A percentile compares a stretch with the other conserved stretches of the same genome.
Evolutionary conservation across 2,888 invertebrate species (phyloP).

Genomic region (Nymphalis urticae): DNA sequence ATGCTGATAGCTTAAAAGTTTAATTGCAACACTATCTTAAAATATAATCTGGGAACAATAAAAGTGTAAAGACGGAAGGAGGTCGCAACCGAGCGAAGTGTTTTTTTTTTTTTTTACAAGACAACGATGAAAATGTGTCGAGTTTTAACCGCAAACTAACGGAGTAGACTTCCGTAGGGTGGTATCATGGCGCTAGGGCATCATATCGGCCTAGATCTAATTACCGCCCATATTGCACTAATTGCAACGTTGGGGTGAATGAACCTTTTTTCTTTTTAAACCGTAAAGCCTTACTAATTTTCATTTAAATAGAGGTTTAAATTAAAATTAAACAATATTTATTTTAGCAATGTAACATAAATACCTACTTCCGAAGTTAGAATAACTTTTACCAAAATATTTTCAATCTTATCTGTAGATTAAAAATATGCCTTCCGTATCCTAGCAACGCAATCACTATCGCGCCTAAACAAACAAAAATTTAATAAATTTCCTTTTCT

Average conservation of each 20-base stretch:
- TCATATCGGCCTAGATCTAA: constrained; percentile 70
- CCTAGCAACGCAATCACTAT: constrained; percentile 69
- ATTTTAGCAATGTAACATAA: no score
- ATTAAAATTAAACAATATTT: no score
- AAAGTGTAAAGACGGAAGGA: constrained; percentile 48
- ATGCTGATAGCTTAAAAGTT: constrained; percentile 49
- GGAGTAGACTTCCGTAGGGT: constrained; percentile 46
- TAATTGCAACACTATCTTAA: constrained; percentile 32
- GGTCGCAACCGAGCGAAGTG: constrained; percentile 48
- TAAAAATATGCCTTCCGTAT: constrained; percentile 44
- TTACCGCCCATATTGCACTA: constrained; percentile 53
- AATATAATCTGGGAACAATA: constrained; percentile 25
- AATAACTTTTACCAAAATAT: background rate
- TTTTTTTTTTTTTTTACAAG: constrained; percentile 49
- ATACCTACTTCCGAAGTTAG: no score
- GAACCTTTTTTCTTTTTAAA: constrained; percentile 39
- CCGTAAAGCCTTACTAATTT: no score
- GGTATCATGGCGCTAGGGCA: constrained; percentile 48
- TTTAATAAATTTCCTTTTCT: background rate
- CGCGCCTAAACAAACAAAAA: constrained; percentile 18
- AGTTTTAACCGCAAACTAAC: constrained; percentile 54
- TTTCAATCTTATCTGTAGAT: background rate
- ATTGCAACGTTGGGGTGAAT: constrained; percentile 54
- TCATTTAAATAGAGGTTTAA: no score
- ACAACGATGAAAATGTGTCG: constrained; percentile 56